Percentiles rank a stretch among this genome's conserved stretches.
phyloP scores from a whole-genome alignment of 53 echinoderm and acorn worm species.

The Echinometra lucunter region DNA sequence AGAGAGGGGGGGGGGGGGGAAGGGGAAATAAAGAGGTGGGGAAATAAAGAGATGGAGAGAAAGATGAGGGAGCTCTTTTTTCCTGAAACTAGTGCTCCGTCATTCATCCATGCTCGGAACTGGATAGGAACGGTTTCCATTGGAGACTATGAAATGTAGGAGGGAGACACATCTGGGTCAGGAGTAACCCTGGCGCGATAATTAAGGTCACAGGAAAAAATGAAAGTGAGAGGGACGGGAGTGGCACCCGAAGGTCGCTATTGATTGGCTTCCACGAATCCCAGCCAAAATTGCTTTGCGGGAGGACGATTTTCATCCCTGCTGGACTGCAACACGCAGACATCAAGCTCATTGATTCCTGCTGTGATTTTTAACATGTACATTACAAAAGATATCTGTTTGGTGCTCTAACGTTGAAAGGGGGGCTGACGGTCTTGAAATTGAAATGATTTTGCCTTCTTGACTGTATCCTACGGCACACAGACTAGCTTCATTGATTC shows the following conservation, averaged over 20 bases:
- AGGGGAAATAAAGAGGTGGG: not conserved
- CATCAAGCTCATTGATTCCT: slow-evolving; percentile 13
- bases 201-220: slow-evolving; percentile 40
- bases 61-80: not conserved
- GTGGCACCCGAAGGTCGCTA: slow-evolving; percentile 1
- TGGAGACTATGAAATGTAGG: not conserved
- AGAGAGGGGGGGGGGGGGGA: not conserved
- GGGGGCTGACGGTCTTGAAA: not conserved
- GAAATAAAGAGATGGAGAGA: not conserved
- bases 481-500: no score
- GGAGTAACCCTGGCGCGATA: slow-evolving; percentile 22
- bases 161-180: not conserved
- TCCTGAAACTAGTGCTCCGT: not conserved
- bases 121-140: not conserved
- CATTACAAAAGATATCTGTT: not conserved
- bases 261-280: slow-evolving; percentile 33
- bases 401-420: not conserved
- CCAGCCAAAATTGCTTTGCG: not conserved
- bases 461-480: no score
- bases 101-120: no score
- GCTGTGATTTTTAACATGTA: not conserved
- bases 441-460: no score
- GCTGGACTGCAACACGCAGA: not conserved
- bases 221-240: not conserved
- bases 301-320: not conserved